Base-by-base conservation (phyloP, 23 tunicate species). In the Oikopleura dioica region DNA sequence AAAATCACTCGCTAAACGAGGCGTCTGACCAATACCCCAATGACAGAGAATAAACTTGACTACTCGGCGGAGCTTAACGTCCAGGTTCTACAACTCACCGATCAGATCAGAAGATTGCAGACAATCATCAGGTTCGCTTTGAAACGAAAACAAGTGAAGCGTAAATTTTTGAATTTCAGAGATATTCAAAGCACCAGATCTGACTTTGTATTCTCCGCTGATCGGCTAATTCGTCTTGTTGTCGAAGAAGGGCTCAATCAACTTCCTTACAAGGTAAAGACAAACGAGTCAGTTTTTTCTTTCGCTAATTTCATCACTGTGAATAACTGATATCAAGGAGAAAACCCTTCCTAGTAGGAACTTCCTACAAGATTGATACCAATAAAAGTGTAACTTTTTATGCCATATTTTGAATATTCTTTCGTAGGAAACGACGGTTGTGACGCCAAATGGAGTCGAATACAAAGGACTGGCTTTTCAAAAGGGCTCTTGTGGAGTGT, bases 401-500 rank as follows among this genome's bases (percentile, higher is more conserved):
- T n/a, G n/a, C n/a, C n/a, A n/a, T n/a, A n/a, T n/a, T n/a, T n/a
- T n/a, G n/a, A n/a, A n/a, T n/a, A n/a, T n/a, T n/a, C n/a, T n/a
- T n/a, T n/a, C n/a, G n/a, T n/a, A n/a, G n/a, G 31, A 81, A 1
- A 77, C 81, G 35, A 59, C 72, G 36, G 87, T 91, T 12, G 80
- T 50, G n/a, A 91, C 97, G n/a, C 82, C 82, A 16, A 82, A 84
- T 59, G 85, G 80, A 1, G 76, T 37, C 5, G 33, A 35, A 31
- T 91, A 81, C 55, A 50, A 85, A 1, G 97, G 97, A 35, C 80
- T 85, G 0, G 80, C 79, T 31, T 91, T 91, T 80, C 84, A 91
- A 50, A 82, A 80, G 78, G 97, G 97, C 78, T 85, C 79, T 38
- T 91, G 97, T 82, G 97, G 97, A 1, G 97, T 91, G 38, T 85